phyloP scores from a whole-genome alignment of 2,797 vertebrate species.

The Xenopus petersii region DNA sequence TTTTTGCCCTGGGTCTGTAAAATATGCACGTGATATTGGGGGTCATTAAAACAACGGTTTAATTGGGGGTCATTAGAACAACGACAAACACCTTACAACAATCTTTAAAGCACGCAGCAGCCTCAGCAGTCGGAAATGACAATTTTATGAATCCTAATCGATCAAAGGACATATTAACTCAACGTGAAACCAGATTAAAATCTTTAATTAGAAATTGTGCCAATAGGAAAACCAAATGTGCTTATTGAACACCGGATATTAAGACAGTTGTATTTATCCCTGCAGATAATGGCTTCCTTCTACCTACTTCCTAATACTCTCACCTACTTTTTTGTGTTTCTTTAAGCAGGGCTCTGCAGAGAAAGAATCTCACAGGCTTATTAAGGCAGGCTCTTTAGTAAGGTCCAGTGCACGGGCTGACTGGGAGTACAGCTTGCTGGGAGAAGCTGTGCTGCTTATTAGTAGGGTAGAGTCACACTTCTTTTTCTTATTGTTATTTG shows the following conservation, averaged over 20 bases:
- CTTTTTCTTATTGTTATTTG: conserved; percentile 30
- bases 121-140: conserved; percentile 74
- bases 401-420: conserved; percentile 40
- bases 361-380: conserved; percentile 63
- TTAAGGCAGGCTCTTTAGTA: conserved; percentile 60
- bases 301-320: conserved; percentile 60
- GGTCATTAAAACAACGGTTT: conserved; percentile 64
- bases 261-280: conserved; percentile 78
- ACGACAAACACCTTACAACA: conserved; percentile 68
- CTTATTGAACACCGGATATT: conserved; percentile 79
- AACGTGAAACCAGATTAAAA: conserved; percentile 83
- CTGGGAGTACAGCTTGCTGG: conserved; percentile 20
- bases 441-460: conserved; percentile 52
- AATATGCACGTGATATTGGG: too few species aligned
- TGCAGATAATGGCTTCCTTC: conserved; percentile 70
- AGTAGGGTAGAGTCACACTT: conserved; percentile 51
- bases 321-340: conserved; percentile 67
- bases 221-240: conserved; percentile 81
- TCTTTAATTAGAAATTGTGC: conserved; percentile 83
- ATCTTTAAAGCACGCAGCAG: conserved; percentile 69
- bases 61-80: conserved; percentile 57
- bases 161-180: conserved; percentile 83
- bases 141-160: conserved; percentile 82
- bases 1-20: too few species aligned
- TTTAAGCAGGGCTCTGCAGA: conserved; percentile 64